Evolutionary conservation across 1,140 invertebrate species (phyloP).

Genomic region (Hylaeus anthracinus): DNA sequence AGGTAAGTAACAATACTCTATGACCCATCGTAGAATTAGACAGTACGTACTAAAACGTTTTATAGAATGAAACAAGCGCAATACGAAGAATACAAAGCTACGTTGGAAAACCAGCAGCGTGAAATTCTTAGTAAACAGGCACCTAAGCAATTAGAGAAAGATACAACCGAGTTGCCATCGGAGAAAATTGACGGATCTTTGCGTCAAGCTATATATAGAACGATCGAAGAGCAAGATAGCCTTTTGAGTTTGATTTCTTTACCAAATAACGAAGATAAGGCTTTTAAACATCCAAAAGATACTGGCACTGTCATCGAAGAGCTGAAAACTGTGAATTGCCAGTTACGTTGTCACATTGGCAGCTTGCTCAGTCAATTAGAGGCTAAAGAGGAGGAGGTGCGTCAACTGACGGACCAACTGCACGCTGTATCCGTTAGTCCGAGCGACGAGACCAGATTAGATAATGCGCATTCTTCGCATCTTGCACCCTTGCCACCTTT

Average conservation of each 20-base stretch:
- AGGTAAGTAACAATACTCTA: conserved; percentile 64
- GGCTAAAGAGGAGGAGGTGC: conserved; percentile 82
- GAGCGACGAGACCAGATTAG: conserved; percentile 61
- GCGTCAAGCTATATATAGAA: conserved; percentile 82
- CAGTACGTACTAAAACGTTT: background rate
- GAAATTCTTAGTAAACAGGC: conserved; percentile 72
- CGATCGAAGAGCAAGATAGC: conserved; percentile 84
- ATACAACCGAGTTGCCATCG: conserved; percentile 30
- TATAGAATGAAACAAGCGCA: conserved; percentile 82
- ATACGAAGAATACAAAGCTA: conserved; percentile 82
- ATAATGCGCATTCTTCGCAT: conserved; percentile 68
- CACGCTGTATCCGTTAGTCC: conserved; percentile 58
- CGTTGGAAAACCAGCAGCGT: conserved; percentile 80
- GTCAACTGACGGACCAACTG: conserved; percentile 78
- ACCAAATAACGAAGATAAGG: conserved; percentile 68
- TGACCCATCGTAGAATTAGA: too few species aligned
- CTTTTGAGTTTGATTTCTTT: conserved; percentile 75
- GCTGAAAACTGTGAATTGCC: conserved; percentile 82
- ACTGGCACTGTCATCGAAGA: conserved; percentile 84
- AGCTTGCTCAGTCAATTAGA: conserved; percentile 83
- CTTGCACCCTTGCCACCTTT: conserved; percentile 79
- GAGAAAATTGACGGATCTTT: conserved; percentile 78
- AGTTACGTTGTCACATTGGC: conserved; percentile 82
- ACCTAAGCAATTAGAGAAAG: conserved; percentile 58
- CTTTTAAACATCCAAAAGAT: conserved; percentile 82